Percentiles rank a stretch among this genome's conserved stretches.
Evolutionary conservation across 1,140 invertebrate species (phyloP).

Genomic region (Agraylea sexmaculata): DNA sequence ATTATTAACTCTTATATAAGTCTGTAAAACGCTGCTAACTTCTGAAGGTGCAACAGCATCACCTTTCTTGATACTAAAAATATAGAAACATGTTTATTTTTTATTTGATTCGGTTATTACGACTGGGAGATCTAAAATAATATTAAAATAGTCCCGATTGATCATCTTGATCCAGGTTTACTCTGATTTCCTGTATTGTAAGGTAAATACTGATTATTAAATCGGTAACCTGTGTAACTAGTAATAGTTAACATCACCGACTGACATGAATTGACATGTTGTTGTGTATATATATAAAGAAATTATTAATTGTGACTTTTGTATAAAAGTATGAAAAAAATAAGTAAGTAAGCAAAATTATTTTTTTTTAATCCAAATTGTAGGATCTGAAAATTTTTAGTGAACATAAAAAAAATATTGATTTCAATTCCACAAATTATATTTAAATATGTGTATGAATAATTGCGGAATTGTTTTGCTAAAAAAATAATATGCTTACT

Average conservation of each 20-base stretch:
- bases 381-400: background rate
- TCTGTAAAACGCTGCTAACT: constrained; percentile 57
- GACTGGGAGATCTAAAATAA: too few relatives aligned
- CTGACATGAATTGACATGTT: background rate
- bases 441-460: too few relatives aligned
- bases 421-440: too few relatives aligned
- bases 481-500: constrained; percentile 4
- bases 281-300: background rate
- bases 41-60: constrained; percentile 52
- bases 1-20: constrained; percentile 64
- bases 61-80: constrained; percentile 57
- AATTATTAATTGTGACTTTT: background rate
- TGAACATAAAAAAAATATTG: too few relatives aligned
- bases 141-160: too few relatives aligned
- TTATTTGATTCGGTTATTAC: background rate
- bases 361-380: background rate
- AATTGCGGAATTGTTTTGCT: too few relatives aligned
- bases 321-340: background rate
- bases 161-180: too few relatives aligned
- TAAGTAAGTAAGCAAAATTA: background rate
- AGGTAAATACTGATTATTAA: too few relatives aligned
- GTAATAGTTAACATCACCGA: too few relatives aligned
- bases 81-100: constrained; percentile 1
- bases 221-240: too few relatives aligned
- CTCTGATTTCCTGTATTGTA: too few relatives aligned